Evolutionary conservation across 2,113 vertebrate species (phyloP), one percentile per base, ranked within the genome.

Genomic region (Etia nguti): DNA sequence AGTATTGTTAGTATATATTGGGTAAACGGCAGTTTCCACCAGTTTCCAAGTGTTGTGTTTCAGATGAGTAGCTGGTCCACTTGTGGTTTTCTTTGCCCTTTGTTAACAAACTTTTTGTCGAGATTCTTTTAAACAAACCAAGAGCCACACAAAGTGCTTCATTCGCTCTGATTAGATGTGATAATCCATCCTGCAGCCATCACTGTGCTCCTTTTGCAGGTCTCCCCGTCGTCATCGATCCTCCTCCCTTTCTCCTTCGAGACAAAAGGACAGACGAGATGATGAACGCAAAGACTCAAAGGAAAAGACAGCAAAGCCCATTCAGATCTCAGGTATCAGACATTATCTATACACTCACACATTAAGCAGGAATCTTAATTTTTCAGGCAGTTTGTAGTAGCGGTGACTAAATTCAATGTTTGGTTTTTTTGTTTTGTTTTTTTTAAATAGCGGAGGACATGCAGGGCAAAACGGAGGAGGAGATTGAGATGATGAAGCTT

Each of bases 401-500:
- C 2, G 79, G 1, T 62, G 22, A 38, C 26, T 8, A 46, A 46
- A 62, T 9, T 46, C 1, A 79, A 7, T 29, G 10, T 10, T 11
- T 20, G 5, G 3, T 20, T 22, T 10, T 31, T n/a, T n/a, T n/a
- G 46, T 31, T 60, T 10, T 38, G 2, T 9, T 1, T 31, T 87
- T 60, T n/a, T 86, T 22, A 13, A 38, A 26, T 92, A 99, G 99
- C 96, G 88, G 98, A 99, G 46, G 99, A 99, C 90, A 94, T 99
- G 95, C 94, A 99, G 88, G 98, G 98, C 24, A 99, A 99, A 95
- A 99, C 98, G 0, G 98, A 99, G 31, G 99, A 99, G 88, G 99
- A 99, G 90, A 99, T 99, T 0, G 99, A 99, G 96, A 99, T 99
- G 99, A 98, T 99, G 97, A 99, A 99, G 85, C 86, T 94, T 83